phyloP scores from a whole-genome alignment of 1,140 invertebrate species.

The Zaprionus ghesquierei region DNA sequence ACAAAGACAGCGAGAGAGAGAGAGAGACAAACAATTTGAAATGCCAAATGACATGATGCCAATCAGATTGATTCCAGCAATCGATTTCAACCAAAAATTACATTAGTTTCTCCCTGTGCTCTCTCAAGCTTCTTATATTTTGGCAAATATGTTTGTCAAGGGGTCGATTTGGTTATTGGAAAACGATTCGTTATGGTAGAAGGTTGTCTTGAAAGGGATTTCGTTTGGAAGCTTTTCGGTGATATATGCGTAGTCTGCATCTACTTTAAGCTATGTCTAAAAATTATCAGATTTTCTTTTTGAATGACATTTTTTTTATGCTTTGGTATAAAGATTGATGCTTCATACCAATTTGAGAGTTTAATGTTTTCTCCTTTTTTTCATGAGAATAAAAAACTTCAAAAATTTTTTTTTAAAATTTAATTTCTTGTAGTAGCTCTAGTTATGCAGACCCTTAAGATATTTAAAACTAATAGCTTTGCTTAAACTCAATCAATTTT shows the following conservation, averaged over 20 bases:
- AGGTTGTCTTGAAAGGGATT: not conserved
- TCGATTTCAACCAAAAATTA: constrained; percentile 22
- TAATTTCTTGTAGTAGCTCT: too few relatives aligned
- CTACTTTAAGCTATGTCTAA: not conserved
- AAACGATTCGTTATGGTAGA: not conserved
- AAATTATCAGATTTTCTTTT: too few relatives aligned
- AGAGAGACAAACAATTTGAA: constrained; percentile 13
- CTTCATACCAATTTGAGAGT: too few relatives aligned
- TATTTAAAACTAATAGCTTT: too few relatives aligned
- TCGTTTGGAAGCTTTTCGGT: not conserved
- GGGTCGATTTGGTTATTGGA: not conserved
- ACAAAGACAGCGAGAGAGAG: too few relatives aligned
- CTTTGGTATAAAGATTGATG: too few relatives aligned
- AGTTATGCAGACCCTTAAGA: too few relatives aligned
- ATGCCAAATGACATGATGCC: constrained; percentile 46
- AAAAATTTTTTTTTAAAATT: too few relatives aligned
- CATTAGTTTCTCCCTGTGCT: not conserved
- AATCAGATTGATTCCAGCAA: constrained; percentile 31
- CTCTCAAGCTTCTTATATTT: not conserved
- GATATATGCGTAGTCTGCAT: not conserved
- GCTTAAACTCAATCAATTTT: too few relatives aligned
- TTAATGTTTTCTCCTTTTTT: too few relatives aligned
- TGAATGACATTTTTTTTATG: too few relatives aligned
- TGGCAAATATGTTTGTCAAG: not conserved
- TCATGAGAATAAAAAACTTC: too few relatives aligned